Conservation (phyloP, 1,140 invertebrate species). For the Xylocopa sonorina region DNA sequence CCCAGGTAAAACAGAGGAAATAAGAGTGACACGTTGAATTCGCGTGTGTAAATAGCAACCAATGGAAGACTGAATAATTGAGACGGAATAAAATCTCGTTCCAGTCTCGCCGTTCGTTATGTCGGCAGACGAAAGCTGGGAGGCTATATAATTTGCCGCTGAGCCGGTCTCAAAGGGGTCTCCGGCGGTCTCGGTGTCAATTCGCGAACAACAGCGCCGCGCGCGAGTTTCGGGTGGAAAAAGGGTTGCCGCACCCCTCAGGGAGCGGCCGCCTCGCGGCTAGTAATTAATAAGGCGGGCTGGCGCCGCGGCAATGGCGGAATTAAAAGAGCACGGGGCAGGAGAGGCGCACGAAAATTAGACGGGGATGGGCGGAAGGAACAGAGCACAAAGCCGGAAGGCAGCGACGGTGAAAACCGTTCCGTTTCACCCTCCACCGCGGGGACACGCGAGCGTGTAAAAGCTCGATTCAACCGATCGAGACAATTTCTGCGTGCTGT, state of each 20-base stretch:
- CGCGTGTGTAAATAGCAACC: too few relatives aligned
- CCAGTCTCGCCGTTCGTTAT: too few relatives aligned
- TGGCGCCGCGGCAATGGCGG: not conserved
- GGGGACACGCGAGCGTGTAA: not conserved
- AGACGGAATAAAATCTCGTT: too few relatives aligned
- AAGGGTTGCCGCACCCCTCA: not conserved
- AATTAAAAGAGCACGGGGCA: conserved; percentile 4
- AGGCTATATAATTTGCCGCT: not conserved
- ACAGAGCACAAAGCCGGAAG: conserved; percentile 5
- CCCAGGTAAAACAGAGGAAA: too few relatives aligned
- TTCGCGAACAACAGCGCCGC: not conserved
- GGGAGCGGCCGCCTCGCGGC: not conserved
- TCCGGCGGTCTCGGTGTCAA: not conserved
- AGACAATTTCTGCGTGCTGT: not conserved
- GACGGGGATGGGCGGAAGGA: not conserved
- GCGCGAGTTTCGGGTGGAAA: not conserved
- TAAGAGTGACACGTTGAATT: too few relatives aligned
- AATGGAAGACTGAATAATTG: too few relatives aligned
- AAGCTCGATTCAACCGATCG: not conserved
- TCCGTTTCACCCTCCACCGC: not conserved
- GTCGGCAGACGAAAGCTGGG: too few relatives aligned
- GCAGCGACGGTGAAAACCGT: too few relatives aligned
- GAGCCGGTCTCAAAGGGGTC: not conserved
- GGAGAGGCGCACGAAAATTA: not conserved
- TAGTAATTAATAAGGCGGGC: conserved; percentile 20